Conservation (phyloP, 2,113 vertebrate genomes). For the Elaphurus davidianus region DNA sequence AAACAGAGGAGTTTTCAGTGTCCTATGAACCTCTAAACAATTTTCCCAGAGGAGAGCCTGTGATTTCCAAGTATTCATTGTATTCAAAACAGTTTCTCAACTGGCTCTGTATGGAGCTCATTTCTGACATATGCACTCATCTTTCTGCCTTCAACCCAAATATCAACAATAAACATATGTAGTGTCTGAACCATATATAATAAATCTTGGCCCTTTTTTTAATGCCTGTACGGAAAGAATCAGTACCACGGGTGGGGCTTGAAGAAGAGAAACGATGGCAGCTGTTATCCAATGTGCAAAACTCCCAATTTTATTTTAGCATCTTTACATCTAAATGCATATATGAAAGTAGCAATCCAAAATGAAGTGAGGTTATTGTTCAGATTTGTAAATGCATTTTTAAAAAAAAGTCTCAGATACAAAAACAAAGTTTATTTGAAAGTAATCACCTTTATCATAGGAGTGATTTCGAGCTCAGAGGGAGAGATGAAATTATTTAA, state of each 20-base stretch:
- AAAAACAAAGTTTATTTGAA: neutral
- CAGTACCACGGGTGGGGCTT: neutral
- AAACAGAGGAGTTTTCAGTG: neutral
- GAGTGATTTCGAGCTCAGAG: neutral
- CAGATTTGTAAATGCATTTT: conserved; percentile 3
- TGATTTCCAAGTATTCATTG: neutral
- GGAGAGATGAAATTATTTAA: neutral
- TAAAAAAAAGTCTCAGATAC: neutral
- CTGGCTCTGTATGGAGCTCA: too few species aligned
- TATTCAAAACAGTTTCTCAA: neutral
- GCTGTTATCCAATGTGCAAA: neutral
- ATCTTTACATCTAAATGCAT: neutral
- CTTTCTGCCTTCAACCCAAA: neutral
- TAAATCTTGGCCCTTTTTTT: neutral
- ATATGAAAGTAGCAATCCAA: neutral
- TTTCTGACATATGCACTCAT: neutral
- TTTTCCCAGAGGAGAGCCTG: neutral
- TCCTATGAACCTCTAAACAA: neutral
- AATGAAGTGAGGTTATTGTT: neutral
- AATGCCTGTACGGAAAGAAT: neutral
- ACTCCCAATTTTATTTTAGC: neutral
- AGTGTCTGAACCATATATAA: neutral
- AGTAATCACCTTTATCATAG: neutral
- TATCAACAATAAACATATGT: neutral
- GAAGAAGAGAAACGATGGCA: neutral